These are phyloP conservation scores for Spodoptera picta DNA, from an alignment of 2,888 invertebrate genomes.

Conservation along the genomic window DNA sequence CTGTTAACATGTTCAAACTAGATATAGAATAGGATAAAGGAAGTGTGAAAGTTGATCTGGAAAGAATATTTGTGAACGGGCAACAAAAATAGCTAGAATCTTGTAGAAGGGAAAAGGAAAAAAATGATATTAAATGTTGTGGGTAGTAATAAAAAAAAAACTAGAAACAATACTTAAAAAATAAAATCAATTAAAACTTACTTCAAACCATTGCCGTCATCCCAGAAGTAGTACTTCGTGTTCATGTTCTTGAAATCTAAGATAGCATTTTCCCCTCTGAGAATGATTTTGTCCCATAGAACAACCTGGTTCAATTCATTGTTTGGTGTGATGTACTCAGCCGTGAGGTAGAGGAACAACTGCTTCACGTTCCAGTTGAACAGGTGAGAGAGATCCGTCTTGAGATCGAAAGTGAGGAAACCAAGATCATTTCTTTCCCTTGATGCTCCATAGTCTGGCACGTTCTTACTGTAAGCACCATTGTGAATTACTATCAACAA, in stretches of 20 bases:
- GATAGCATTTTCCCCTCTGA: constrained; percentile 97
- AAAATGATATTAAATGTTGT: too few species aligned
- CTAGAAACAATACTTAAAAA: neutral
- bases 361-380: constrained; percentile 99
- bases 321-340: constrained; percentile 96
- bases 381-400: constrained; percentile 96
- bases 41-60: too few species aligned
- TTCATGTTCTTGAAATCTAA: constrained; percentile 98
- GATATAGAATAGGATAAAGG: too few species aligned
- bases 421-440: constrained; percentile 98
- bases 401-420: constrained; percentile 97
- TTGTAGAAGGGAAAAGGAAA: too few species aligned
- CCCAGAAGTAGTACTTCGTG: constrained; percentile 99
- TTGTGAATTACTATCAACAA: constrained; percentile 14
- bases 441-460: constrained; percentile 98
- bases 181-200: constrained; percentile 79
- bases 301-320: constrained; percentile 98
- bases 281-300: constrained; percentile 99
- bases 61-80: too few species aligned
- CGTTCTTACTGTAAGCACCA: constrained; percentile 93
- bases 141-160: too few species aligned
- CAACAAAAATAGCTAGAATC: too few species aligned
- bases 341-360: constrained; percentile 98
- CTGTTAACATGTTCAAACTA: too few species aligned
- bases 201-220: constrained; percentile 99